Evolutionary conservation across 2,113 vertebrate genomes (phyloP).

Genomic region (Morone saxatilis): DNA sequence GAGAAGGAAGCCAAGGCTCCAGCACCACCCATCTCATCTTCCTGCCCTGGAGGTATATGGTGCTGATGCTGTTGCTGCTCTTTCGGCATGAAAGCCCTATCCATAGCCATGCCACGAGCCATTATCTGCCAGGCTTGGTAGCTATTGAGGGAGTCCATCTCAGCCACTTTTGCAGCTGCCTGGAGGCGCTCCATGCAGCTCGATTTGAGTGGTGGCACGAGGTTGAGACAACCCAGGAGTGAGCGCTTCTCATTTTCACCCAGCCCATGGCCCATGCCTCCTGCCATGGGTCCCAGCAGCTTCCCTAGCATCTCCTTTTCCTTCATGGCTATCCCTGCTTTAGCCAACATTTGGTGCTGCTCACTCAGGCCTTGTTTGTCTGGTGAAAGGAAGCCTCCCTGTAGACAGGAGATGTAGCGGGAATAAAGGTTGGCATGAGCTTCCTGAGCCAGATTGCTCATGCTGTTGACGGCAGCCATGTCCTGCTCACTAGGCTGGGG

Average conservation of each 20-base stretch:
- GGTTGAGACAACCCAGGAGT: constrained; percentile 94
- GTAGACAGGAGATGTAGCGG: constrained; percentile 96
- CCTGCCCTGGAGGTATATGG: constrained; percentile 90
- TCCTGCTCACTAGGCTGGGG: constrained; percentile 84
- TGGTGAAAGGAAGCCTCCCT: constrained; percentile 93
- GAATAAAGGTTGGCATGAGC: constrained; percentile 97
- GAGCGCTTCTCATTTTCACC: constrained; percentile 96
- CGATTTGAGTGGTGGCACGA: constrained; percentile 97
- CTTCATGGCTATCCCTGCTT: constrained; percentile 93
- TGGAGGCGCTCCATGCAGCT: constrained; percentile 98
- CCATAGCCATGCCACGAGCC: constrained; percentile 97
- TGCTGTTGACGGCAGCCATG: constrained; percentile 82
- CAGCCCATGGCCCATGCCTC: constrained; percentile 88
- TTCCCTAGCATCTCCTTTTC: constrained; percentile 97
- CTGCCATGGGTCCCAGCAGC: constrained; percentile 91
- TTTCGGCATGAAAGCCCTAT: constrained; percentile 96
- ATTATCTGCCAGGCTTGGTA: constrained; percentile 99
- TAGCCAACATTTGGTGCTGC: constrained; percentile 91
- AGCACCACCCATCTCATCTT: constrained; percentile 89
- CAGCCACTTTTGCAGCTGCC: constrained; percentile 96
- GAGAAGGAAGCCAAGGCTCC: constrained; percentile 88
- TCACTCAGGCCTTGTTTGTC: constrained; percentile 93
- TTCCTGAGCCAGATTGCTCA: constrained; percentile 94
- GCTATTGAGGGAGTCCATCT: constrained; percentile 98
- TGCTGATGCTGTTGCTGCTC: constrained; percentile 86